These are phyloP conservation scores for Amblyjoppa proteus DNA, from an alignment of 2,888 invertebrate genomes.

Conservation along the genomic window DNA sequence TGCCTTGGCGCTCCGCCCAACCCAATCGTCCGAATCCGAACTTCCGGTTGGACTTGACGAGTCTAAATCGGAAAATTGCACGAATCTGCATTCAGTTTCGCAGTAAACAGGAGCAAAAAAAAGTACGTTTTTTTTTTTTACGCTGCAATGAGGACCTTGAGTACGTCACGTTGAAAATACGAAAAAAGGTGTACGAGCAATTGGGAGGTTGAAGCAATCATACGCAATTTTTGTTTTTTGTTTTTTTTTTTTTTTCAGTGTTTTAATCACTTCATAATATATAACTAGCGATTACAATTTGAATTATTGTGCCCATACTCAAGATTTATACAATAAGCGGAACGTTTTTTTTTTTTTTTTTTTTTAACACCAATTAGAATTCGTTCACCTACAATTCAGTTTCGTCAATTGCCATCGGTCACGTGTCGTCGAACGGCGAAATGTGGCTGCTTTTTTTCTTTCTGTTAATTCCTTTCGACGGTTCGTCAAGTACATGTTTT, in stretches of 20 bases:
- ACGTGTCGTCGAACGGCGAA: background rate
- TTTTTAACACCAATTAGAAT: conserved; percentile 10
- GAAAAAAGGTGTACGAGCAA: background rate
- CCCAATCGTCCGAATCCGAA: conserved; percentile 54
- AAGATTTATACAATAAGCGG: conserved; percentile 25
- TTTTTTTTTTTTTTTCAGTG: background rate
- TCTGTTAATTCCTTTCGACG: background rate
- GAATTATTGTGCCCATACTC: conserved; percentile 14
- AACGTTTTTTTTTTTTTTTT: conserved; percentile 1
- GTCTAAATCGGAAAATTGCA: conserved; percentile 20
- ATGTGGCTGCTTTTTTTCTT: background rate
- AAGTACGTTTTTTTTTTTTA: background rate
- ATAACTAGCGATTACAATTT: conserved; percentile 25
- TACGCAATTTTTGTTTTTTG: background rate
- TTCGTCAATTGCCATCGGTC: background rate
- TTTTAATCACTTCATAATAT: conserved; percentile 18
- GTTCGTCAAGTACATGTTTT: conserved; percentile 9
- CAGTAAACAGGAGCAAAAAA: background rate
- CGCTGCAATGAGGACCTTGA: background rate
- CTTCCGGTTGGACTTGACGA: conserved; percentile 60
- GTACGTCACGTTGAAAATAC: conserved; percentile 10
- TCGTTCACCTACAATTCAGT: background rate
- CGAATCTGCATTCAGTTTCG: conserved; percentile 43
- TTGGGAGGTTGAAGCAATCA: conserved; percentile 3
- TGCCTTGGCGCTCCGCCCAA: conserved; percentile 10